Base-by-base conservation (phyloP, 1,140 invertebrate genomes). In the Drosophila melanica region DNA sequence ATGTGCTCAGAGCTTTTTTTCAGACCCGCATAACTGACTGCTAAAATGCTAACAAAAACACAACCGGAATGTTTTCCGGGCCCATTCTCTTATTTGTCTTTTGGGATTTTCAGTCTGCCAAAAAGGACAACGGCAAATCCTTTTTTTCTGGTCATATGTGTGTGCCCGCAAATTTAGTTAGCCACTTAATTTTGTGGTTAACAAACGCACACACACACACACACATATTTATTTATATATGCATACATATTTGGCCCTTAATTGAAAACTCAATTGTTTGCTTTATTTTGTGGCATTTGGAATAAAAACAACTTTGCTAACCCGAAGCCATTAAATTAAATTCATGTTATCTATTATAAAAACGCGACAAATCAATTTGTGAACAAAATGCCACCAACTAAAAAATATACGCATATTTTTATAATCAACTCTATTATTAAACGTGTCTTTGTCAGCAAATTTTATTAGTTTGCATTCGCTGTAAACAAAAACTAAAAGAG, bases 111-210 rank as follows among this genome's bases (percentile, higher is more conserved):
- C 65, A 65, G 53, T 62, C 68, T 64, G 75, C 44, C 44, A 66
- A 82, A 75, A 84, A 66, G 77, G 81, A 80, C 78, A 80, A 63
- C 64, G 72, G 9, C 44, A 68, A 58, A 53, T 64, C 64, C 53
- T 68, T 72, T 79, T 50, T 64, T 59, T 41, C 45, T 48, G 48
- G 12, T 63, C 78, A 70, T 47, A 60, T 75, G 77, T 75, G 77
- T 75, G 79, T 81, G 58, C 67, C 75, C 81, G 70, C 81, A 80
- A 77, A 84, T 84, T 80, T 68, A 85, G 80, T 85, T 85, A 77
- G 81, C 80, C 81, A 87, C 81, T 86, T 86, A 81, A 86, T 86
- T 86, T 82, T 72, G 81, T 76, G 81, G 81, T 82, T 81, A 79
- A 64, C 63, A 80, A 62, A 62, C 63, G 67, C 63, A 77, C 37